These are phyloP conservation scores for Oxytorus armatus DNA, from an alignment of 2,888 invertebrate species.

Conservation along the genomic window DNA sequence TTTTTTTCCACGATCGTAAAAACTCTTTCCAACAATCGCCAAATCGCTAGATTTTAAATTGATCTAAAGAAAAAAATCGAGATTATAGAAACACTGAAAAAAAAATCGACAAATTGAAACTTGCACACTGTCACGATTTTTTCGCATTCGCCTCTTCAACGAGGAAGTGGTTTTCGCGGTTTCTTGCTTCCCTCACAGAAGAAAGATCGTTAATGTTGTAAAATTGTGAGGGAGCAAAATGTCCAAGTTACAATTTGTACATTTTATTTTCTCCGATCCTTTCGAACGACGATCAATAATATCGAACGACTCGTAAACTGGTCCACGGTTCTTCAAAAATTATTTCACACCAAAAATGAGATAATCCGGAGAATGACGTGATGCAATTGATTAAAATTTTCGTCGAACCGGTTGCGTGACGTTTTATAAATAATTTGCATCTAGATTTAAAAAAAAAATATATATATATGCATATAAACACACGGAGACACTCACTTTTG, in stretches of 20 bases:
- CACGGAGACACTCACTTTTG: conserved; percentile 7
- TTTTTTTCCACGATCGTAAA: too few relatives aligned
- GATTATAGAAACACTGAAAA: too few relatives aligned
- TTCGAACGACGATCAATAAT: neutral
- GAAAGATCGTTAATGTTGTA: too few relatives aligned
- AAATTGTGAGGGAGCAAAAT: too few relatives aligned
- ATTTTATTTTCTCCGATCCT: neutral
- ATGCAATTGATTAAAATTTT: conserved; percentile 6
- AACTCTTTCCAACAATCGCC: too few relatives aligned
- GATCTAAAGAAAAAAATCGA: too few relatives aligned
- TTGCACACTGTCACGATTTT: too few relatives aligned
- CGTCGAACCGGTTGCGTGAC: conserved; percentile 8
- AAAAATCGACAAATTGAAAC: neutral
- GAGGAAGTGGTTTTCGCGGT: too few relatives aligned
- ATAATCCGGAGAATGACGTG: neutral
- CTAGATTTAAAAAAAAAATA: neutral
- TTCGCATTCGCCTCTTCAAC: too few relatives aligned
- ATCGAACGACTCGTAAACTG: neutral
- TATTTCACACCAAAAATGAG: neutral
- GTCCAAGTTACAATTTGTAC: too few relatives aligned
- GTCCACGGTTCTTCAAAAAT: neutral
- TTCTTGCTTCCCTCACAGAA: too few relatives aligned
- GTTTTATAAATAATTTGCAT: conserved; percentile 1
- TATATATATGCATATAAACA: neutral
- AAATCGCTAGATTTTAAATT: too few relatives aligned